These are phyloP conservation scores for Eleginops maclovinus DNA, from an alignment of 2,113 vertebrate species.

Conservation along the genomic window DNA sequence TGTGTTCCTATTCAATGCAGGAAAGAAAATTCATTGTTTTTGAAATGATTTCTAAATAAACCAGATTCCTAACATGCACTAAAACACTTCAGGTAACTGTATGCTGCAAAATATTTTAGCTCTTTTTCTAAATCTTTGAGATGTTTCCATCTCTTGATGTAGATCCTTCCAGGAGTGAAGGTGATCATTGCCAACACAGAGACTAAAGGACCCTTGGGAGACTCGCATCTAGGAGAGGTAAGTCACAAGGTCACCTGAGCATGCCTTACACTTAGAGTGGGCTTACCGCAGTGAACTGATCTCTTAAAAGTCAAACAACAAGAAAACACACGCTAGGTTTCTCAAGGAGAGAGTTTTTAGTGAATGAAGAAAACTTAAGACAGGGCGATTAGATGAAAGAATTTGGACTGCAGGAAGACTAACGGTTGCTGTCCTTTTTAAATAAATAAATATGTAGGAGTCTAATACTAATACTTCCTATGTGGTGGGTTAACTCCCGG, in stretches of 20 bases:
- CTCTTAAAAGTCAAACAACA: too few relatives aligned
- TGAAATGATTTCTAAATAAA: too few relatives aligned
- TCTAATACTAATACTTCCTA: too few relatives aligned
- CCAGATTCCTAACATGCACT: background rate
- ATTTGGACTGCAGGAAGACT: too few relatives aligned
- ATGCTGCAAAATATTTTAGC: background rate
- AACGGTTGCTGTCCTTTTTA: too few relatives aligned
- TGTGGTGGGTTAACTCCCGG: too few relatives aligned
- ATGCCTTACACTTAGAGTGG: background rate
- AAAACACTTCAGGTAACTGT: background rate
- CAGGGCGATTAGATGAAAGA: too few relatives aligned
- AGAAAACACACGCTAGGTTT: background rate
- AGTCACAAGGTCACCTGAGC: background rate
- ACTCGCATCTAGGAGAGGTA: slow-evolving; percentile 96
- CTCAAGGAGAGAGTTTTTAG: background rate
- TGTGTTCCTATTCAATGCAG: too few relatives aligned
- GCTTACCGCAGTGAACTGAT: background rate
- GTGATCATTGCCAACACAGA: slow-evolving; percentile 97
- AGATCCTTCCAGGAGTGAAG: slow-evolving; percentile 97
- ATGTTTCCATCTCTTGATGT: slow-evolving; percentile 18
- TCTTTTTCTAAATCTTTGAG: background rate
- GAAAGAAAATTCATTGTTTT: too few relatives aligned
- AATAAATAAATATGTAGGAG: too few relatives aligned
- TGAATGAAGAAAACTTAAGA: background rate
- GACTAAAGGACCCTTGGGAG: slow-evolving; percentile 95